A percentile compares a stretch with the other conserved stretches of the same genome.
Evolutionary conservation across 2,888 invertebrate species (phyloP).

Genomic region (Platerodrilus igneus): DNA sequence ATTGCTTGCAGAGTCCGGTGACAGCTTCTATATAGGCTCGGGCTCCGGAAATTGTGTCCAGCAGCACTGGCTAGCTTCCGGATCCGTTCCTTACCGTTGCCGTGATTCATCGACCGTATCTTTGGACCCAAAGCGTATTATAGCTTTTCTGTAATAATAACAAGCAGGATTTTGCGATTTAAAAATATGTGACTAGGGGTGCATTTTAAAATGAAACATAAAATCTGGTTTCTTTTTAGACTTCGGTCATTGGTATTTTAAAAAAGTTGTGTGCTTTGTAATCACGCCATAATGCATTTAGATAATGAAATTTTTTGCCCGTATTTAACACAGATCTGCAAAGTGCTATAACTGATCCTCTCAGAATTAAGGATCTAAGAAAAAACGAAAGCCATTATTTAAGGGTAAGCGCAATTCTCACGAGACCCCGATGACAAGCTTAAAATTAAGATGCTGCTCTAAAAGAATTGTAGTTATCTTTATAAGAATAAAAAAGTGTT

Average conservation of each 20-base stretch:
- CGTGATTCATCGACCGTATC: slow-evolving; percentile 25
- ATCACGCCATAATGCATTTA: slow-evolving; percentile 15
- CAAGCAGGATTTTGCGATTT: slow-evolving; percentile 3
- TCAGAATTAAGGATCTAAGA: slow-evolving; percentile 32
- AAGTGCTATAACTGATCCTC: slow-evolving; percentile 31
- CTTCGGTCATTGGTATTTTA: no score
- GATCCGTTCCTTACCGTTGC: slow-evolving; percentile 43
- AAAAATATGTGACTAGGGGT: no score
- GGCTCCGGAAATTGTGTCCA: slow-evolving; percentile 49
- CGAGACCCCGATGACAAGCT: no score
- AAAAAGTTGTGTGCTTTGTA: slow-evolving; percentile 6
- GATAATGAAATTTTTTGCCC: slow-evolving; percentile 32
- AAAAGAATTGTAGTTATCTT: no score
- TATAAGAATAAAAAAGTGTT: no score
- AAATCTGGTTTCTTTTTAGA: no score
- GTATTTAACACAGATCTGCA: slow-evolving; percentile 25
- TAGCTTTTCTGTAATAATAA: not conserved
- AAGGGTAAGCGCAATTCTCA: slow-evolving; percentile 29
- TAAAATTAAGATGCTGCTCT: no score
- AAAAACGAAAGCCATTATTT: slow-evolving; percentile 32
- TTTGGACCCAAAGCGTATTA: slow-evolving; percentile 14
- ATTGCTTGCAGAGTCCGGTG: slow-evolving; percentile 43
- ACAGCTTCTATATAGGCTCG: slow-evolving; percentile 44
- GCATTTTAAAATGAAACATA: no score
- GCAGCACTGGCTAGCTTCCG: slow-evolving; percentile 45